phyloP scores from a whole-genome alignment of 2,888 invertebrate species.

The Campoplex nolae region DNA sequence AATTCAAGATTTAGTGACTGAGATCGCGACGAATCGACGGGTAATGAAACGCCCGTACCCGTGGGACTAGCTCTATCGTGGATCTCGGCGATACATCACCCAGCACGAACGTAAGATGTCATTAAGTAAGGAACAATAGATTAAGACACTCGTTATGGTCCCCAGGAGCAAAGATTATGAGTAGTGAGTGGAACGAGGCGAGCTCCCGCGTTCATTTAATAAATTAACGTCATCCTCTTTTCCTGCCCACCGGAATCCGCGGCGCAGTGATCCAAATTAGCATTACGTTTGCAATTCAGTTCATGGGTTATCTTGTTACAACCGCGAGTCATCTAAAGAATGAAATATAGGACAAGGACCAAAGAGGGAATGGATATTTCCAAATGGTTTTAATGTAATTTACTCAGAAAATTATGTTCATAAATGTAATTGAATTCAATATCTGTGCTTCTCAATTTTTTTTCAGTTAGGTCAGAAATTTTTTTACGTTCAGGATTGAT shows the following conservation, averaged over 20 bases:
- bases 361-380: not conserved
- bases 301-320: conserved; percentile 19
- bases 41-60: conserved; percentile 15
- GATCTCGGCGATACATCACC: conserved; percentile 14
- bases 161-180: conserved; percentile 23
- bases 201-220: conserved; percentile 26
- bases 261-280: conserved; percentile 24
- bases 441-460: not conserved
- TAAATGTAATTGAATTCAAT: not conserved
- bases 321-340: not conserved
- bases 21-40: conserved; percentile 30
- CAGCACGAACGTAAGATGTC: conserved; percentile 16
- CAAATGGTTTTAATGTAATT: not conserved
- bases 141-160: conserved; percentile 41
- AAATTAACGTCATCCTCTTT: conserved; percentile 45
- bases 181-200: conserved; percentile 25
- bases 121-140: conserved; percentile 38
- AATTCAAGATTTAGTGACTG: conserved; percentile 27
- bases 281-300: conserved; percentile 21
- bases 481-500: not conserved
- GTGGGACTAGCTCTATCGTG: conserved; percentile 1
- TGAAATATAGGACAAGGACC: not conserved
- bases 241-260: not conserved
- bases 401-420: not conserved
- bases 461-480: not conserved